Conservation (phyloP, 1,140 invertebrate genomes). For the Luehdorfia chinensis region DNA sequence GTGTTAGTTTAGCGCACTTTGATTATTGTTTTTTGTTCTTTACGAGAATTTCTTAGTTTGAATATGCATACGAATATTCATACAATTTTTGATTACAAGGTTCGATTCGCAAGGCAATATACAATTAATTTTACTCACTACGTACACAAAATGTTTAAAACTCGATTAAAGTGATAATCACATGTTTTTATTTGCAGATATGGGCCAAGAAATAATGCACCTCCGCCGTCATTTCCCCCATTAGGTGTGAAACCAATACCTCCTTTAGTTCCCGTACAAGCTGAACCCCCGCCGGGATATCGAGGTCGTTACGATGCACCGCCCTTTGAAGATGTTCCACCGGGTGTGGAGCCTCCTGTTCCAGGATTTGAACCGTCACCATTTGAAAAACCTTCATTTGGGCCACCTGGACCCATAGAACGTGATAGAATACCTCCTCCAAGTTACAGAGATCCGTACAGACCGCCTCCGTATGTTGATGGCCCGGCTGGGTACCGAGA, state of each 20-base stretch:
- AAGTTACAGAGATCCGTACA: constrained; percentile 59
- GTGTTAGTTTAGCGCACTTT: too few species aligned
- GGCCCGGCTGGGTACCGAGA: constrained; percentile 51
- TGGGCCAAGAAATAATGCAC: constrained; percentile 53
- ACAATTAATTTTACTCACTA: background rate
- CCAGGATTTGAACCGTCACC: constrained; percentile 75
- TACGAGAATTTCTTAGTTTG: background rate
- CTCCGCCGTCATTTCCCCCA: constrained; percentile 46
- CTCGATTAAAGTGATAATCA: background rate
- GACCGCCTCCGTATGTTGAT: constrained; percentile 51
- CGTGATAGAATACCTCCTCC: constrained; percentile 57
- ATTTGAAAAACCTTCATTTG: constrained; percentile 64
- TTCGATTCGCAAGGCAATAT: constrained; percentile 38
- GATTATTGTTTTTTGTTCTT: background rate
- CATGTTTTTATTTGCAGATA: constrained; percentile 56
- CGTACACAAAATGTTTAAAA: background rate
- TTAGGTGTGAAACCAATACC: constrained; percentile 49
- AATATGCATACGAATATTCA: constrained; percentile 1
- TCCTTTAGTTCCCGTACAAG: constrained; percentile 33
- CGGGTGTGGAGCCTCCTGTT: constrained; percentile 73
- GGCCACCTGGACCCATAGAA: constrained; percentile 47
- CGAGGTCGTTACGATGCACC: constrained; percentile 61
- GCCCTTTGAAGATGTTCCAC: constrained; percentile 68
- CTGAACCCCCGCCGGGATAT: constrained; percentile 50
- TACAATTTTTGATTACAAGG: too few species aligned